Evolutionary conservation across 2,888 invertebrate genomes (phyloP).

Genomic region (Lithophane socia): DNA sequence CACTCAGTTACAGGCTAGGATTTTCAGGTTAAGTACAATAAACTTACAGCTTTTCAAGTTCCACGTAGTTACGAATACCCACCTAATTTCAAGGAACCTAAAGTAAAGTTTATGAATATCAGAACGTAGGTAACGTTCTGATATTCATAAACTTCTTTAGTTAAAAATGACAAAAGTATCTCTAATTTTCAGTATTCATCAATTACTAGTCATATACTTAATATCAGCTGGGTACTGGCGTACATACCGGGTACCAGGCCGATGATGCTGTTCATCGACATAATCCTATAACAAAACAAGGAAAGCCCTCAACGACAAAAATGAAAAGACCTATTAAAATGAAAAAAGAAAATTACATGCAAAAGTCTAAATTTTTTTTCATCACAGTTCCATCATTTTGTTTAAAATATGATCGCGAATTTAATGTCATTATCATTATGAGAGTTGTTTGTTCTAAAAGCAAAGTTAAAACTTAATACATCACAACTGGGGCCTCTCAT

Average conservation of each 20-base stretch:
- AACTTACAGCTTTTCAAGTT: too few relatives aligned
- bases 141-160: not conserved
- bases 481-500: constrained; percentile 71
- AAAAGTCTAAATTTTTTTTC: not conserved
- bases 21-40: too few relatives aligned
- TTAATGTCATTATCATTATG: constrained; percentile 28
- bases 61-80: too few relatives aligned
- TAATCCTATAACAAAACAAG: not conserved
- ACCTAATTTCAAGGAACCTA: too few relatives aligned
- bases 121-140: too few relatives aligned
- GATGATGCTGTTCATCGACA: not conserved
- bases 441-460: constrained; percentile 61
- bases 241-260: not conserved
- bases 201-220: not conserved
- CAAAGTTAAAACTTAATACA: constrained; percentile 66
- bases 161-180: not conserved
- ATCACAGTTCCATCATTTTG: not conserved
- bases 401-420: constrained; percentile 3
- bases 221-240: not conserved
- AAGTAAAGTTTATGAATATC: too few relatives aligned
- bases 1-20: too few relatives aligned
- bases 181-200: not conserved
- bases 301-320: not conserved
- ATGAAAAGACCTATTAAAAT: not conserved
- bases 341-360: not conserved